Percentiles rank a stretch among this genome's conserved stretches.
Conservation (phyloP, 2,888 invertebrate species). For the Chromoteleia sp. region DNA sequence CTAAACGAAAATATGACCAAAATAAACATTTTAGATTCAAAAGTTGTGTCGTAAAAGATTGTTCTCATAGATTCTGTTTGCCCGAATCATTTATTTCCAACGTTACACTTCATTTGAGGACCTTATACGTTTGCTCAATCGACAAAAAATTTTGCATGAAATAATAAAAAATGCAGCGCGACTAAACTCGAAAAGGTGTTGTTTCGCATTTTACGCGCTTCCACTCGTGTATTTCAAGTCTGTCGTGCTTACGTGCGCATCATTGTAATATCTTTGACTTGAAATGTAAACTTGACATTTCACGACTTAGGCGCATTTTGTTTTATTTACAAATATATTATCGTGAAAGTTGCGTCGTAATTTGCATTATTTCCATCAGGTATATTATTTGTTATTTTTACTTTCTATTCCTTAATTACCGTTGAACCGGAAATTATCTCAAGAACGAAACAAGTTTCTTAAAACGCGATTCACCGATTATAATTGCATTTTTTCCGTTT, state of each 20-base stretch:
- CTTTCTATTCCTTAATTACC: not conserved
- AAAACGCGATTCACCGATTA: not conserved
- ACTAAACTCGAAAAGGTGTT: conserved; percentile 21
- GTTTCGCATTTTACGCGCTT: conserved; percentile 39
- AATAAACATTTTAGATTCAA: too few relatives aligned
- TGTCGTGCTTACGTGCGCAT: conserved; percentile 35
- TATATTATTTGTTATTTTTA: not conserved
- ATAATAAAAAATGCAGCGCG: conserved; percentile 33
- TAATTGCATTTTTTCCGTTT: not conserved
- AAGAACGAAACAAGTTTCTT: conserved; percentile 3
- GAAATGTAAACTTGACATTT: conserved; percentile 28
- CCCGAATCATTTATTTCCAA: too few relatives aligned
- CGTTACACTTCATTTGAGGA: too few relatives aligned
- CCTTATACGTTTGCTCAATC: too few relatives aligned
- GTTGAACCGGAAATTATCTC: not conserved
- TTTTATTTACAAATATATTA: conserved; percentile 44
- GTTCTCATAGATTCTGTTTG: too few relatives aligned
- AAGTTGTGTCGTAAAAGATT: too few relatives aligned
- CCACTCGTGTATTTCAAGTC: conserved; percentile 33
- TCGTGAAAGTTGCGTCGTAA: not conserved
- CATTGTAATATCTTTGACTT: conserved; percentile 55
- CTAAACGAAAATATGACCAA: too few relatives aligned
- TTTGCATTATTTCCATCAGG: conserved; percentile 24
- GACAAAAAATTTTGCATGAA: conserved; percentile 17
- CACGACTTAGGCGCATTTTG: conserved; percentile 30